Percentiles rank a stretch among this genome's conserved stretches.
phyloP scores from a whole-genome alignment of 2,888 invertebrate species.

The Willowsia nigromaculata region DNA sequence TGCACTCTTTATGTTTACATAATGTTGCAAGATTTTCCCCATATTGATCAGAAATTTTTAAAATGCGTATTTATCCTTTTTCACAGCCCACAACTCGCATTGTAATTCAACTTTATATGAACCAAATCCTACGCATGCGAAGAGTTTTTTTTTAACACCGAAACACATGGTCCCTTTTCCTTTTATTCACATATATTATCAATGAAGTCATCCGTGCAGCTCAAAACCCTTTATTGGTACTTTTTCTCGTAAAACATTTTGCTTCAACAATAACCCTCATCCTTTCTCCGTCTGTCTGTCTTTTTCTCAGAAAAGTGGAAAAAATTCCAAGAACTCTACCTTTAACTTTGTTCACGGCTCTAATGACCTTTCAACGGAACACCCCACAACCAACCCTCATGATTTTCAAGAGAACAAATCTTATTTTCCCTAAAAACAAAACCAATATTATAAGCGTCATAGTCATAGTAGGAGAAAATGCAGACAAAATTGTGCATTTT shows the following conservation, averaged over 20 bases:
- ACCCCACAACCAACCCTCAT: conserved; percentile 1
- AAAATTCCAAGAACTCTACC: conserved; percentile 61
- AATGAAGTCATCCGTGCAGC: conserved; percentile 62
- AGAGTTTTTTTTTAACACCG: background rate
- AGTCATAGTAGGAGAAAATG: background rate
- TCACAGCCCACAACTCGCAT: no score
- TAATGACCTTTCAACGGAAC: conserved; percentile 78
- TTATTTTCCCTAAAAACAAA: conserved; percentile 60
- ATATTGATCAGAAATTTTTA: no score
- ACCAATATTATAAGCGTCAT: background rate
- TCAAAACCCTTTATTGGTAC: conserved; percentile 1
- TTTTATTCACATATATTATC: conserved; percentile 52
- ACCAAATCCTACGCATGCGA: no score
- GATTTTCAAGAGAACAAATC: conserved; percentile 32
- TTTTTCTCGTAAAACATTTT: conserved; percentile 32
- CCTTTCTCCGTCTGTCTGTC: background rate
- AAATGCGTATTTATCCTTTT: background rate
- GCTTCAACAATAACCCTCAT: background rate
- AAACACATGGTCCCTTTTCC: background rate
- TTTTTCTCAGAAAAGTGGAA: conserved; percentile 25
- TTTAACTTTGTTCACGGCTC: conserved; percentile 69
- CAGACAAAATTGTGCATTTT: conserved; percentile 11
- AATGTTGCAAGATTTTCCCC: no score
- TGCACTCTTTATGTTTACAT: no score
- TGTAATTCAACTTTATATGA: no score